Evolutionary conservation across 2,797 vertebrate genomes (phyloP).

Genomic region (Acomys russatus): DNA sequence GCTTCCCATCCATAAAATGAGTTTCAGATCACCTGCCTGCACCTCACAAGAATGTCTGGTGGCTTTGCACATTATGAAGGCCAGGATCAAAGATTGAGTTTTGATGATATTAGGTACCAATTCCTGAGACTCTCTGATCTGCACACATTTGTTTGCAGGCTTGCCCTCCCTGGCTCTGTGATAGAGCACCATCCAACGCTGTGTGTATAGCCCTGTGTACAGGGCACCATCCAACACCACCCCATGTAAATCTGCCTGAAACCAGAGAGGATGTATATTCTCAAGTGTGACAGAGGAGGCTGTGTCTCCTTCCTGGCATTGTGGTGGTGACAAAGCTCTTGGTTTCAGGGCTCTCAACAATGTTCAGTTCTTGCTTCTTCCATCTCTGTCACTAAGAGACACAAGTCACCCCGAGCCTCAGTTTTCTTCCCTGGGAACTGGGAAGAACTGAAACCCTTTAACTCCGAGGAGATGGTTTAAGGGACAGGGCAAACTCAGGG

Average conservation of each 20-base stretch:
- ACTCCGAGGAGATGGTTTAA: background rate
- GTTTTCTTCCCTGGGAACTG: slow-evolving; percentile 24
- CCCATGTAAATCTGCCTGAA: background rate
- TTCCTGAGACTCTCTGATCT: slow-evolving; percentile 2
- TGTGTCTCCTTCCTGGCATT: background rate
- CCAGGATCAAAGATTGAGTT: background rate
- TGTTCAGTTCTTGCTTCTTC: background rate
- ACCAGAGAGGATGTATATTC: background rate
- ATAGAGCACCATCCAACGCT: background rate
- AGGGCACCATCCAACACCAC: background rate
- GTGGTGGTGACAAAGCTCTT: background rate
- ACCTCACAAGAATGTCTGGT: background rate
- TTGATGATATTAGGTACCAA: background rate
- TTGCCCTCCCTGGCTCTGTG: background rate
- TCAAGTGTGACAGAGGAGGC: background rate
- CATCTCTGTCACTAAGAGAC: background rate
- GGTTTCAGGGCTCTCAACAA: background rate
- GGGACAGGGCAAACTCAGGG: background rate
- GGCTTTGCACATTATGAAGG: background rate
- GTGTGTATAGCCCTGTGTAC: background rate
- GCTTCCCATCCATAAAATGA: slow-evolving; percentile 38
- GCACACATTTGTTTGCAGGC: background rate
- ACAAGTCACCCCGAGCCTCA: background rate
- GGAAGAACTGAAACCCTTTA: background rate
- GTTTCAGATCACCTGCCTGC: background rate